These are phyloP conservation scores for Rhyacichthys aspro DNA, from an alignment of 2,797 vertebrate genomes.

Conservation along the genomic window DNA sequence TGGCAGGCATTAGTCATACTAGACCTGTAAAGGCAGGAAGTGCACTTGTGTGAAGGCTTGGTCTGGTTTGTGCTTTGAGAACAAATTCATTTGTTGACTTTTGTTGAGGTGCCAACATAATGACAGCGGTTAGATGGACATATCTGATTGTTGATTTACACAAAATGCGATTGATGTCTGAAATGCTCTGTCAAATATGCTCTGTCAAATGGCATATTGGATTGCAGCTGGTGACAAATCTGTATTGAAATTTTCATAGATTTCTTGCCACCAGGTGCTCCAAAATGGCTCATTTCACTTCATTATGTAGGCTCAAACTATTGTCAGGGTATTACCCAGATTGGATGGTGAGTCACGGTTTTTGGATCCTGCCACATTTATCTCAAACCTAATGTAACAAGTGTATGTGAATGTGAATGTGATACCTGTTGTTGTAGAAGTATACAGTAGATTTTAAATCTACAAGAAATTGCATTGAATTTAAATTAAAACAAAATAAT, in stretches of 20 bases:
- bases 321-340: background rate
- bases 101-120: background rate
- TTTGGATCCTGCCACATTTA: background rate
- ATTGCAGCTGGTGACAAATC: slow-evolving; percentile 14
- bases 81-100: background rate
- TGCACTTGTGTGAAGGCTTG: slow-evolving; percentile 12
- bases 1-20: background rate
- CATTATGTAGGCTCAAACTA: slow-evolving; percentile 15
- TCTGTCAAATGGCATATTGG: slow-evolving; percentile 8
- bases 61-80: background rate
- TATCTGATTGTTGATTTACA: slow-evolving; percentile 1
- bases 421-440: no score
- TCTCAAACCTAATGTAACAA: no score
- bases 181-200: slow-evolving; percentile 20
- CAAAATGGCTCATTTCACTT: slow-evolving; percentile 21
- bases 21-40: slow-evolving; percentile 22
- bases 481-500: no score
- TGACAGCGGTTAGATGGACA: background rate
- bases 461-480: no score
- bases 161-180: background rate
- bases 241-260: slow-evolving; percentile 42
- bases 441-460: no score
- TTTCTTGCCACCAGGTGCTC: slow-evolving; percentile 5
- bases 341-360: slow-evolving; percentile 21
- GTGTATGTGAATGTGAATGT: no score